Evolutionary conservation across 2,888 invertebrate species (phyloP), one percentile per base, ranked within the genome.

Genomic region (Thera britannica): DNA sequence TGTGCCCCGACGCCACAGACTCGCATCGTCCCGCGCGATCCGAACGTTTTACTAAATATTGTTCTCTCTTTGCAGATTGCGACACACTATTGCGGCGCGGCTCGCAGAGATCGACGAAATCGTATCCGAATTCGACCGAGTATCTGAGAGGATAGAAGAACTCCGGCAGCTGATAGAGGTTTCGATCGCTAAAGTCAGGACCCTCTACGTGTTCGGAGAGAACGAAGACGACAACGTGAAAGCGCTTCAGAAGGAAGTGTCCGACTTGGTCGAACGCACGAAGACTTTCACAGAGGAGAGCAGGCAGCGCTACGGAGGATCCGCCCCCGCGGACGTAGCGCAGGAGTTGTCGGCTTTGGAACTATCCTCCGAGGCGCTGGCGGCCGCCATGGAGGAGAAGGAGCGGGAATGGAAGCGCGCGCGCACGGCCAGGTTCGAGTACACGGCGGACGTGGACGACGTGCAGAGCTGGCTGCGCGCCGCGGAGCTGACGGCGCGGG

Each of bases 381-480:
- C 95, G 62, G 96, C 96, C 79, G 95, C 95, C 60, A 97, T 98
- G 97, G 98, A 98, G 83, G 97, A 97, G 83, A 97, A 97, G 88
- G 96, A 97, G 82, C 95, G 97, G 85, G 97, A 98, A 87, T 97
- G 97, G 91, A 97, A 97, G 87, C 96, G 97, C 73, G 98, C 98
- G 36, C 95, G 96, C 80, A 97, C 97, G 12, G 95, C 97, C 67
- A 95, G 98, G 67, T 95, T 96, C 61, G 98, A 98, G 77, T 98
- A 98, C 88, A 89, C 96, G 58, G 92, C 94, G 38, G 97, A 97
- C 81, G 96, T 97, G 38, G 97, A 97, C 75, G 96, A 96, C 73
- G 95, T 98, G 36, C 97, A 97, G 83, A 94, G 94, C 67, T 98
- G 98, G 98, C 94, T 98, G 70, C 95, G 97, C 76, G 96, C 96